Conservation (phyloP, 1,140 invertebrate genomes). For the Eulimnadia texana region DNA sequence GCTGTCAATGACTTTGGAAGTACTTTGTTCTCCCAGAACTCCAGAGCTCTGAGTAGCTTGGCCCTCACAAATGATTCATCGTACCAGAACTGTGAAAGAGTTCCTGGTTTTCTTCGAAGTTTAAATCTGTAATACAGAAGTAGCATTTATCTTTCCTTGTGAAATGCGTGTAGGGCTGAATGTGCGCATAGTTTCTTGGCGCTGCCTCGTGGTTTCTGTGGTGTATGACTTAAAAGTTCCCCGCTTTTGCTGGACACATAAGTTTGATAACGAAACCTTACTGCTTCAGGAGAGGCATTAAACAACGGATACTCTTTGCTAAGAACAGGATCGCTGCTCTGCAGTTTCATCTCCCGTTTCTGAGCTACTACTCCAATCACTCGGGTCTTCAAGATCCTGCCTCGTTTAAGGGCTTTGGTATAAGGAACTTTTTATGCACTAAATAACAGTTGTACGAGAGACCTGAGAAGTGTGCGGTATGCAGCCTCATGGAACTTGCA, state of each 20-base stretch:
- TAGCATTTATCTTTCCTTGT: constrained; percentile 14
- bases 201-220: neutral
- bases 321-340: neutral
- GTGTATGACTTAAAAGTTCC: neutral
- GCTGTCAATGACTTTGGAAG: constrained; percentile 18
- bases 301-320: constrained; percentile 4
- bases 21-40: constrained; percentile 22
- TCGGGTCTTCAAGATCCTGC: neutral
- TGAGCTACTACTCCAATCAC: neutral
- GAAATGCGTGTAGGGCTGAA: constrained; percentile 19
- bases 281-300: constrained; percentile 11
- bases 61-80: constrained; percentile 23
- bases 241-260: neutral
- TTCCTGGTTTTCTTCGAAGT: neutral
- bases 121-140: neutral
- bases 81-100: neutral
- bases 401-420: neutral
- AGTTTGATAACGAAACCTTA: constrained; percentile 7
- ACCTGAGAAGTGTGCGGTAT: neutral
- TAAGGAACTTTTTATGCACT: neutral
- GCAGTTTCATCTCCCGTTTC: neutral
- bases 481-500: neutral
- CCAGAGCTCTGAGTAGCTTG: constrained; percentile 25
- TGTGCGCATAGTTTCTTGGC: constrained; percentile 1
- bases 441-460: neutral